Percentiles rank a stretch among this genome's conserved stretches.
Evolutionary conservation across 2,888 invertebrate genomes (phyloP).

Genomic region (Formica aserva): DNA sequence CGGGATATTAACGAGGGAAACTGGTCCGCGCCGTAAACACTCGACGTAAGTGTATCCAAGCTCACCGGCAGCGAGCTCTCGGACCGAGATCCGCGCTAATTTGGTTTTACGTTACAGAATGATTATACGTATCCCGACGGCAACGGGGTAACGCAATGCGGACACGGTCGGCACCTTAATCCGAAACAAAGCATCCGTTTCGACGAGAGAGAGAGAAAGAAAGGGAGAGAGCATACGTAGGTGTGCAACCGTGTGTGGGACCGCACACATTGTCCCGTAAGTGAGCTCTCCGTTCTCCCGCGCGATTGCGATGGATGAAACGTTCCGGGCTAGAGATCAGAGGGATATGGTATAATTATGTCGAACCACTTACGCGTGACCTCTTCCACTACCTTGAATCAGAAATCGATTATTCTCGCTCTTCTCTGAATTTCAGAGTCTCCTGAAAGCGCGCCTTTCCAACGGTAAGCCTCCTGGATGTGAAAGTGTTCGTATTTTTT

Average conservation of each 20-base stretch:
- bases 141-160: constrained; percentile 77
- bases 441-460: neutral
- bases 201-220: constrained; percentile 25
- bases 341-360: constrained; percentile 64
- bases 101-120: constrained; percentile 81
- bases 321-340: constrained; percentile 54
- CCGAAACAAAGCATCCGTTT: constrained; percentile 78
- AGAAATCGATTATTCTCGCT: constrained; percentile 58
- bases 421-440: constrained; percentile 55
- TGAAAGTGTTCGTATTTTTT: neutral
- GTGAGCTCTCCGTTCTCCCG: constrained; percentile 61
- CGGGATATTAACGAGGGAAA: constrained; percentile 59
- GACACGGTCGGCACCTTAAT: constrained; percentile 78
- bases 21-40: constrained; percentile 51
- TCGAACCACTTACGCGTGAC: constrained; percentile 57
- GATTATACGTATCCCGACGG: constrained; percentile 74
- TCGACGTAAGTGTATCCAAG: constrained; percentile 52
- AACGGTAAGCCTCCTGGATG: neutral
- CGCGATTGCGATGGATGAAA: constrained; percentile 55
- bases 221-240: constrained; percentile 35
- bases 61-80: constrained; percentile 57
- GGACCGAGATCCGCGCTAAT: constrained; percentile 73
- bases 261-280: constrained; percentile 76
- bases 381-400: constrained; percentile 53
- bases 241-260: constrained; percentile 65